These are phyloP conservation scores for Xestia rhomboidea DNA, from an alignment of 2,888 invertebrate genomes.

Conservation along the genomic window DNA sequence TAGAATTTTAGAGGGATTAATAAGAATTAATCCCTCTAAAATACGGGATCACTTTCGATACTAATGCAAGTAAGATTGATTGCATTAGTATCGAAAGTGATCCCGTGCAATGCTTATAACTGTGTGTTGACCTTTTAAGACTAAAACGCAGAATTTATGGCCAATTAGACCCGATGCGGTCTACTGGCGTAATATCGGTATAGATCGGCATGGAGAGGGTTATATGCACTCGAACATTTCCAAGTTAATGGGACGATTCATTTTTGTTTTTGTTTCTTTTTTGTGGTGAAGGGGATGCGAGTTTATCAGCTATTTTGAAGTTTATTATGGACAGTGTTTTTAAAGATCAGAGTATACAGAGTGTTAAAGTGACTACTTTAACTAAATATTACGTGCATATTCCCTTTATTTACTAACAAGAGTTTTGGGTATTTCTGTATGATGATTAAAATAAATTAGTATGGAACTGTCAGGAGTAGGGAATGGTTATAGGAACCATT, in stretches of 20 bases:
- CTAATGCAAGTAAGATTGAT: too few relatives aligned
- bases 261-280: conserved; percentile 7
- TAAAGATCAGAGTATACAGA: neutral
- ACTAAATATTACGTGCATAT: too few relatives aligned
- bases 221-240: conserved; percentile 31
- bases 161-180: conserved; percentile 58
- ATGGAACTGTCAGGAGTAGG: too few relatives aligned
- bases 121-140: conserved; percentile 4
- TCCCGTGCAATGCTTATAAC: neutral
- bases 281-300: too few relatives aligned
- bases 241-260: conserved; percentile 2
- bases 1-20: too few relatives aligned
- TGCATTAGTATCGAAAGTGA: neutral
- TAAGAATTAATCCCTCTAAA: too few relatives aligned
- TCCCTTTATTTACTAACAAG: too few relatives aligned
- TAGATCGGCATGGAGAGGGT: conserved; percentile 29
- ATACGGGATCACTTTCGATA: too few relatives aligned
- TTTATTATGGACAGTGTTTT: neutral
- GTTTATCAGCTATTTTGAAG: neutral
- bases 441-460: too few relatives aligned
- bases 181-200: conserved; percentile 45
- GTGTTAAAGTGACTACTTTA: too few relatives aligned
- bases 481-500: too few relatives aligned
- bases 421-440: too few relatives aligned
- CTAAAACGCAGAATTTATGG: conserved; percentile 54